Percentiles rank a stretch among this genome's conserved stretches.
These are phyloP conservation scores for Maconellicoccus hirsutus DNA, from an alignment of 1,140 invertebrate species.

Conservation along the genomic window DNA sequence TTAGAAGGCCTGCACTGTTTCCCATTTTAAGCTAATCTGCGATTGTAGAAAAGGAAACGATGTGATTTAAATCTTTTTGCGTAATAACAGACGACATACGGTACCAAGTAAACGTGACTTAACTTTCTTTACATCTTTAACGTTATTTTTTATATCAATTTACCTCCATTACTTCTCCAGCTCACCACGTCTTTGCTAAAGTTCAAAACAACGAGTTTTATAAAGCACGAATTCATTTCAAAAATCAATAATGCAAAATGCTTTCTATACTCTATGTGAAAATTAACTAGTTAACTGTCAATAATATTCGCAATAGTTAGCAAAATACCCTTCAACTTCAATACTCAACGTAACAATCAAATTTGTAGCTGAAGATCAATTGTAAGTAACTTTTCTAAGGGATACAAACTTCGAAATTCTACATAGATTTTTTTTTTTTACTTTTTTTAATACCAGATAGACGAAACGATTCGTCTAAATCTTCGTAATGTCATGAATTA, in stretches of 20 bases:
- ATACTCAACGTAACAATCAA: too few relatives aligned
- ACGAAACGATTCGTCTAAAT: not conserved
- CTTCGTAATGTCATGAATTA: not conserved
- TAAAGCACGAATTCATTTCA: too few relatives aligned
- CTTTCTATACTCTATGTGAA: too few relatives aligned
- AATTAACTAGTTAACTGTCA: too few relatives aligned
- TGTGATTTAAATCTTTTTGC: conserved; percentile 5
- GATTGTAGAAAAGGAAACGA: not conserved
- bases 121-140: not conserved
- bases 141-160: not conserved
- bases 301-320: too few relatives aligned
- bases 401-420: too few relatives aligned
- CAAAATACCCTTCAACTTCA: too few relatives aligned
- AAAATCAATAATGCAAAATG: too few relatives aligned
- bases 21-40: not conserved
- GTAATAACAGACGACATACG: not conserved
- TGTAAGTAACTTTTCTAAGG: too few relatives aligned
- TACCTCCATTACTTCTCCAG: not conserved
- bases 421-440: too few relatives aligned
- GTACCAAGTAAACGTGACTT: not conserved
- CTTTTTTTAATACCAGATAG: not conserved
- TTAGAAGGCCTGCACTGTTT: not conserved
- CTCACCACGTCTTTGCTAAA: not conserved
- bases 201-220: not conserved
- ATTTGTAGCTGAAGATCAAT: too few relatives aligned